Base-by-base conservation (phyloP, 64 coral and sea anemone species). In the Porites lutea region DNA sequence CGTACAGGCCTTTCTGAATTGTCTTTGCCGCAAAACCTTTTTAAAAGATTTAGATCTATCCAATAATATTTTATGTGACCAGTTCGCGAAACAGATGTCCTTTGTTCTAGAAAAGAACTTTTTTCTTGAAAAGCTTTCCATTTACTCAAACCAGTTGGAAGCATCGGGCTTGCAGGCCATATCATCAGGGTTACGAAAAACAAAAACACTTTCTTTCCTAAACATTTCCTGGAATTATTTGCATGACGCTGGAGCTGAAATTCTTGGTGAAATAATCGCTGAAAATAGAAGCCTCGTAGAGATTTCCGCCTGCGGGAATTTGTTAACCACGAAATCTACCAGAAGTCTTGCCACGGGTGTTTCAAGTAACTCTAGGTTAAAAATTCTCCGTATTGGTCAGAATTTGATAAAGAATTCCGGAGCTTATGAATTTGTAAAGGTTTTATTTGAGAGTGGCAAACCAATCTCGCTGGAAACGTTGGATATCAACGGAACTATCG, bases 221-320 rank as follows among this genome's bases (percentile, higher is more conserved):
- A 89, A 97, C 76, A 88, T 97, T 50, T 97, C 95, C n/a, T 97
- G 95, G 95, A 97, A 97, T 73, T 97, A 97, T 87, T 58, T 97
- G 15, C 84, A 94, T 84, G 89, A 97, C 74, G 62, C 68, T 18
- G 95, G 95, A 66, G 89, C 92, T 55, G 22, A 91, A 65, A 73
- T 83, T 48, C 55, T 97, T 19, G 91, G 86, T n/a, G 82, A 94
- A 14, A 57, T 91, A 0, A 91, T 97, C 15, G 86, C 59, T 47
- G 65, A 59, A 69, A 97, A 94, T 73, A 61, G 66, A 55, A 82
- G 90, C 21, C 61, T 97, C 19, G 6, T 53, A 13, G 92, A 94
- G 54, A 37, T 97, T n/a, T 43, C 51, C 67, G 83, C 87, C 82
- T 97, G 95, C 37, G 95, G 95, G 6, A 97, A 97, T 78, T 61